Conservation (phyloP, 92 coral and sea anemone genomes). For the Blastomussa wellsi region DNA sequence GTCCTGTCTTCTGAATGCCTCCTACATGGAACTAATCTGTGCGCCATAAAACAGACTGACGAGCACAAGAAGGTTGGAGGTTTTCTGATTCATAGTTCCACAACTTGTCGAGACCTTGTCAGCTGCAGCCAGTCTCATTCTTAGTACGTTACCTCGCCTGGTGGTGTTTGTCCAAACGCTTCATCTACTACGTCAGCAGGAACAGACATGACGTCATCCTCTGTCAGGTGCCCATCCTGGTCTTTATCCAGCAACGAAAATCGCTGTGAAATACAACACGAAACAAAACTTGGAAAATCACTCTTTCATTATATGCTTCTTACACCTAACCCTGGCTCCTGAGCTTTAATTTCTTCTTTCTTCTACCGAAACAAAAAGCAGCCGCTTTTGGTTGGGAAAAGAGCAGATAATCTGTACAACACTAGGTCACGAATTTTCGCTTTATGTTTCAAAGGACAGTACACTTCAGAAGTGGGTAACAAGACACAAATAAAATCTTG, state of each 20-base stretch:
- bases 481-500: not conserved
- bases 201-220: slow-evolving; percentile 60
- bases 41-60: not conserved
- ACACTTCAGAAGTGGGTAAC: not conserved
- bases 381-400: not conserved
- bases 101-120: not conserved
- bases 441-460: not conserved
- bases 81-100: not conserved
- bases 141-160: slow-evolving; percentile 74
- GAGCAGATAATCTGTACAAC: not conserved
- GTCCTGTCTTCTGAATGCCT: not conserved
- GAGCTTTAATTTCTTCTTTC: not conserved
- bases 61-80: not conserved
- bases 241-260: slow-evolving; percentile 79
- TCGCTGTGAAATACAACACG: slow-evolving; percentile 40
- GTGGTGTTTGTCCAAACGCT: slow-evolving; percentile 77
- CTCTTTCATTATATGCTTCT: not conserved
- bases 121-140: not conserved
- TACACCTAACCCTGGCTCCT: not conserved
- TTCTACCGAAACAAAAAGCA: not conserved
- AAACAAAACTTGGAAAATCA: not conserved
- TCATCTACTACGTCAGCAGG: slow-evolving; percentile 72
- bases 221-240: slow-evolving; percentile 70
- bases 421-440: not conserved
- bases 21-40: not conserved